These are phyloP conservation scores for Amphipyra berbera DNA, from an alignment of 2,888 invertebrate species.

Conservation along the genomic window DNA sequence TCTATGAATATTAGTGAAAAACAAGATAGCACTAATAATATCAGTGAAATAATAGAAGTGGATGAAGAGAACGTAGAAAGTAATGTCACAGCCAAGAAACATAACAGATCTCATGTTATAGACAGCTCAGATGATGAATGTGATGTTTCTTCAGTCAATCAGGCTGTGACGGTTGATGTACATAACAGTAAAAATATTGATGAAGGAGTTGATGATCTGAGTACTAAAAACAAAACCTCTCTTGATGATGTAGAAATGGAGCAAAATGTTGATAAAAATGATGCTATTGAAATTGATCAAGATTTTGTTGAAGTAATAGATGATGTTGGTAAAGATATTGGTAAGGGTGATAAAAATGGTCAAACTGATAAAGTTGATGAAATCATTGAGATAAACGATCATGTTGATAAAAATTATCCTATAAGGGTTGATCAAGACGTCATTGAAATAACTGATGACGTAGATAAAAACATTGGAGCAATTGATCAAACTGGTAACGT, in stretches of 20 bases:
- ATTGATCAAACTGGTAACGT: background rate
- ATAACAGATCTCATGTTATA: constrained; percentile 39
- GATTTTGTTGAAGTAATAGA: constrained; percentile 24
- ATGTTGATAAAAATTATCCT: too few species aligned
- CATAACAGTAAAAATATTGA: constrained; percentile 54
- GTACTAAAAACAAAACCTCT: background rate
- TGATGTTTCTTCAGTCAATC: constrained; percentile 57
- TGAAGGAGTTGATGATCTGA: constrained; percentile 2
- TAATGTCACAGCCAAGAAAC: constrained; percentile 24
- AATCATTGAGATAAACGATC: background rate
- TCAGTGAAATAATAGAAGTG: constrained; percentile 35
- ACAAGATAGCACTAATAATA: constrained; percentile 20
- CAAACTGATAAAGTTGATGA: background rate
- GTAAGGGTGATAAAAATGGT: constrained; percentile 1
- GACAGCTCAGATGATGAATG: constrained; percentile 66
- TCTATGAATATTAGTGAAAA: constrained; percentile 21
- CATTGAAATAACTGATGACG: too few species aligned
- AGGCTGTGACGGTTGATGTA: constrained; percentile 61
- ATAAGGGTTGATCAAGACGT: too few species aligned
- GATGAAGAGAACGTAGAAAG: constrained; percentile 37
- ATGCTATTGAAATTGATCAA: constrained; percentile 21
- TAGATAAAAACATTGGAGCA: too few species aligned
- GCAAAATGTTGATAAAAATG: background rate
- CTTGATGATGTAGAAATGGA: constrained; percentile 25
- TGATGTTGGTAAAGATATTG: constrained; percentile 1